Evolutionary conservation across 1,140 invertebrate genomes (phyloP), one percentile per base, ranked within the genome.

Genomic region (Brachionus angularis): DNA sequence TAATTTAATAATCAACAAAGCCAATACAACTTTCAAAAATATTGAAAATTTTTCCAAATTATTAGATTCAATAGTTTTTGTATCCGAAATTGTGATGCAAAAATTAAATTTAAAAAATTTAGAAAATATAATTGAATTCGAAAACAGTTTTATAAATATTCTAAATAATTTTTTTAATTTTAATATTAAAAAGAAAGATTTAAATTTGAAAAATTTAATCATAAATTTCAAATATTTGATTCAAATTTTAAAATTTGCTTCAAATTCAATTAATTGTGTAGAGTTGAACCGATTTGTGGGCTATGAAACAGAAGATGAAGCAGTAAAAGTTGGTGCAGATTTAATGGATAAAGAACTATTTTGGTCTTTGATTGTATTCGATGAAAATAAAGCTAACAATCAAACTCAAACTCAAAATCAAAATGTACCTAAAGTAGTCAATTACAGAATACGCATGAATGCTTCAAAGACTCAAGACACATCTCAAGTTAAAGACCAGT

Each of bases 21-120:
- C 82, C 33, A 77, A 77, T 61, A 53, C 71, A 23, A 76, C 76
- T 23, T 80, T 80, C 73, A 18, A 50, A 39, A 58, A 58, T 39
- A 58, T 58, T 14, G 53, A 58, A 18, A 58, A 58, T 18, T 58
- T 58, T 29, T 36, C 53, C 10, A 5, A 39, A 39, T 12, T 58
- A 1, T 10, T 58, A 16, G 21, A 29, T 10, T 14, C 5, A 39
- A 39, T 39, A 23, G 33, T 21, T 12, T 18, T 21, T 21, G 8
- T 58, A 21, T 39, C 53, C 1, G 16, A 58, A 23, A 23, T 18
- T n/a, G 10, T 58, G 21, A 25, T 58, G n/a, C 5, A 23, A 1
- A 21, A 39, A 58, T 29, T 58, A 23, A 58, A 58, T 39, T 12
- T 58, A 23, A 58, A 31, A 8, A 39, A 2, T 14, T 31, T 39